These are phyloP conservation scores for Triplophysa bombifrons DNA, from an alignment of 2,797 vertebrate genomes.

Conservation along the genomic window DNA sequence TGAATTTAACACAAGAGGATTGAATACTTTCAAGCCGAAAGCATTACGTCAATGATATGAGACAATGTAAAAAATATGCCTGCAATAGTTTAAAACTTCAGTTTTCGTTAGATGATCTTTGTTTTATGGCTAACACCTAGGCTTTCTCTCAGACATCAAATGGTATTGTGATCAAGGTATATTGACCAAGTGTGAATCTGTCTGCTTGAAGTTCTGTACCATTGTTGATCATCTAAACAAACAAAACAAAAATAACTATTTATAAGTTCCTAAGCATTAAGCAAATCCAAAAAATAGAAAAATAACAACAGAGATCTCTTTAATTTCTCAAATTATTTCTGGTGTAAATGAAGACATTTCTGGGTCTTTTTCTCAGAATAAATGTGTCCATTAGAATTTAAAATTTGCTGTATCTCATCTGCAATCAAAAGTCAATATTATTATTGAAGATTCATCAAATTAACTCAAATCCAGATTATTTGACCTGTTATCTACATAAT, in stretches of 20 bases:
- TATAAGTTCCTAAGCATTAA: not conserved
- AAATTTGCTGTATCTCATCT: too few species aligned
- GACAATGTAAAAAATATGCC: not conserved
- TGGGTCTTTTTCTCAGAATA: too few species aligned
- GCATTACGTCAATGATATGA: constrained; percentile 1
- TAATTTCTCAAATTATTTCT: too few species aligned
- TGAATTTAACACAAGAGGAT: constrained; percentile 1
- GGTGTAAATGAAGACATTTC: too few species aligned
- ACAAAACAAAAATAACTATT: constrained; percentile 9
- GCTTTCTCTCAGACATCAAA: not conserved
- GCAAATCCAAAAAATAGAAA: not conserved
- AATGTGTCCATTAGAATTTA: too few species aligned
- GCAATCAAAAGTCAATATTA: too few species aligned
- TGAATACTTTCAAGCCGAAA: constrained; percentile 11
- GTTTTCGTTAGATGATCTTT: constrained; percentile 11
- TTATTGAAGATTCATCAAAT: too few species aligned
- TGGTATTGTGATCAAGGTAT: not conserved
- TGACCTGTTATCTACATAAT: too few species aligned
- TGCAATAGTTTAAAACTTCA: not conserved
- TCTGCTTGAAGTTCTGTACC: not conserved
- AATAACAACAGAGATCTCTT: too few species aligned
- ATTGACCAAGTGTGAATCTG: not conserved
- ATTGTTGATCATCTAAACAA: not conserved
- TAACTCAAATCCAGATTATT: too few species aligned
- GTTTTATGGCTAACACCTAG: not conserved